phyloP scores from a whole-genome alignment of 1,140 invertebrate genomes.

The Bombus superbus region DNA sequence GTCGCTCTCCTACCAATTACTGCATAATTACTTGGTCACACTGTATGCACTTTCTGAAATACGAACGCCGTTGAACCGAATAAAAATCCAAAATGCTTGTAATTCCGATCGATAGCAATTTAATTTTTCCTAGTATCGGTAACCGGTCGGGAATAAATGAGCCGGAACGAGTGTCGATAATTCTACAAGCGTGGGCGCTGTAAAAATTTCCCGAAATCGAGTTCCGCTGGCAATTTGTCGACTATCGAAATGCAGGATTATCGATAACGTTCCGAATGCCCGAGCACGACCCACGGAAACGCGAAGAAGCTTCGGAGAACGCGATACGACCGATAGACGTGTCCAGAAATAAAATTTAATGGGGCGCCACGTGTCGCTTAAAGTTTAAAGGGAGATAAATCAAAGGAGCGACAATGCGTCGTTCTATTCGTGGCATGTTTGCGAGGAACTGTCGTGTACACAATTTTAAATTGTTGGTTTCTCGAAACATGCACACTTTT shows the following conservation, averaged over 20 bases:
- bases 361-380: slow-evolving; percentile 30
- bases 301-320: not conserved
- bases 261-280: not conserved
- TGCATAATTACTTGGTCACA: no score
- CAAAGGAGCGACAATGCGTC: slow-evolving; percentile 49
- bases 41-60: no score
- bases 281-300: not conserved
- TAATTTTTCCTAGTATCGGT: slow-evolving; percentile 3
- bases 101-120: not conserved
- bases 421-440: slow-evolving; percentile 8
- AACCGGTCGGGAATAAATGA: slow-evolving; percentile 25
- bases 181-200: not conserved
- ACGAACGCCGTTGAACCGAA: no score
- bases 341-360: slow-evolving; percentile 30
- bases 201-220: slow-evolving; percentile 1
- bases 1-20: no score
- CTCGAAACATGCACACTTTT: not conserved
- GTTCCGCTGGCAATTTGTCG: slow-evolving; percentile 2
- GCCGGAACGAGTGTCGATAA: slow-evolving; percentile 1
- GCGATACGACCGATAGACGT: not conserved
- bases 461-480: not conserved
- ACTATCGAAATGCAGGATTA: not conserved
- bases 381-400: slow-evolving; percentile 59
- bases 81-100: not conserved
- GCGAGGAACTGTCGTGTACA: not conserved